A percentile compares a stretch with the other conserved stretches of the same genome.
phyloP scores from a whole-genome alignment of 2,797 vertebrate genomes.

The Phalanger gymnotis region DNA sequence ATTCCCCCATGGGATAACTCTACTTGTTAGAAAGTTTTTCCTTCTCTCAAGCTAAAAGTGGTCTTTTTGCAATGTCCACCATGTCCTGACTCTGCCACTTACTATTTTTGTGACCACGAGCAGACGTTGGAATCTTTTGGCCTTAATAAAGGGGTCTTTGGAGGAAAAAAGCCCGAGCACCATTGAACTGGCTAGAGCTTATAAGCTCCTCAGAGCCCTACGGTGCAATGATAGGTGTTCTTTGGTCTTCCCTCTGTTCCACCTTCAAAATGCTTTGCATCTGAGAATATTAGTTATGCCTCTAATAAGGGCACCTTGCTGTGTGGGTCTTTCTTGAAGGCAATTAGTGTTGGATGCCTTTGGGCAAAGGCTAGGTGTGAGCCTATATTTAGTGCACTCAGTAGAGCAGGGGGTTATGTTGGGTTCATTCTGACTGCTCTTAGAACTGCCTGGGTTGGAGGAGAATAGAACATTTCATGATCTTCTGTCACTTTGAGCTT shows the following conservation, averaged over 20 bases:
- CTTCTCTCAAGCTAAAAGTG: background rate
- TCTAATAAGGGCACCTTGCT: slow-evolving; percentile 52
- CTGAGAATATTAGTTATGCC: slow-evolving; percentile 47
- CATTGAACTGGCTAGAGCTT: slow-evolving; percentile 22
- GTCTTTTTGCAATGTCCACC: background rate
- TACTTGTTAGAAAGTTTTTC: background rate
- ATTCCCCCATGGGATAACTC: background rate
- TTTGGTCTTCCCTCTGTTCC: slow-evolving; percentile 60
- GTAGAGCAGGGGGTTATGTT: slow-evolving; percentile 19
- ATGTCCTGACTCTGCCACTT: background rate
- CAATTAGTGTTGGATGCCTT: slow-evolving; percentile 45
- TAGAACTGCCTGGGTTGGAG: slow-evolving; percentile 58
- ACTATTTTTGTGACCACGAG: background rate
- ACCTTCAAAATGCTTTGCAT: slow-evolving; percentile 48
- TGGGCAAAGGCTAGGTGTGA: slow-evolving; percentile 58
- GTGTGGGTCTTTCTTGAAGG: slow-evolving; percentile 52
- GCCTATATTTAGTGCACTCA: slow-evolving; percentile 73
- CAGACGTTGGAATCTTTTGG: background rate
- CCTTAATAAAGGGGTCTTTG: slow-evolving; percentile 1
- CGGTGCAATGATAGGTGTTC: slow-evolving; percentile 38
- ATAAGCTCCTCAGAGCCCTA: slow-evolving; percentile 16
- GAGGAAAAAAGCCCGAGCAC: slow-evolving; percentile 22
- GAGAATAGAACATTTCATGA: slow-evolving; percentile 37
- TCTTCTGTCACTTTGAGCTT: slow-evolving; percentile 50
- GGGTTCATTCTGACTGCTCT: slow-evolving; percentile 59